These are phyloP conservation scores for Danio aesculapii DNA, from an alignment of 2,797 vertebrate genomes.

Conservation along the genomic window DNA sequence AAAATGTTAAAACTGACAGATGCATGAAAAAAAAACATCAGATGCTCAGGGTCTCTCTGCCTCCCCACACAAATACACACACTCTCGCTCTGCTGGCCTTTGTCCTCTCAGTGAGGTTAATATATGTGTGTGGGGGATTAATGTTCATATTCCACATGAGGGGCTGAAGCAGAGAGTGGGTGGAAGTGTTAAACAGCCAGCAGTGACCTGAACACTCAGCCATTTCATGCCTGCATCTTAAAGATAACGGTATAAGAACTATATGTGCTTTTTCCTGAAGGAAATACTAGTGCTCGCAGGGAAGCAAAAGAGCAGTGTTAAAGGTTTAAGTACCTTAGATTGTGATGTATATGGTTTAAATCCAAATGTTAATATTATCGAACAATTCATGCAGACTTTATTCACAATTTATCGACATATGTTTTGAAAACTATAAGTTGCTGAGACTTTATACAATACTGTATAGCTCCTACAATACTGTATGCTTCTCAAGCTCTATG, in stretches of 20 bases:
- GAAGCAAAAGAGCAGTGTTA: background rate
- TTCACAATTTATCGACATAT: no score
- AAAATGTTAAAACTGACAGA: no score
- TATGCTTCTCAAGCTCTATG: no score
- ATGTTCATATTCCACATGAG: background rate
- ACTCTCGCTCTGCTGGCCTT: background rate
- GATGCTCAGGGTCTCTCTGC: conserved; percentile 13
- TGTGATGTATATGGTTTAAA: background rate
- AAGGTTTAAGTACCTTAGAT: background rate
- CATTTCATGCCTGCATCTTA: conserved; percentile 2
- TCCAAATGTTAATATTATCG: no score
- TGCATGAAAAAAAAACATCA: conserved; percentile 3
- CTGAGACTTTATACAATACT: no score
- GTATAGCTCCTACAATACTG: no score
- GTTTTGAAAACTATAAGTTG: no score
- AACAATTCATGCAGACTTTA: no score
- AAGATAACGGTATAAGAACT: conserved; percentile 18
- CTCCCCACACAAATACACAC: conserved; percentile 32
- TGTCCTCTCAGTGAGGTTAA: conserved; percentile 4
- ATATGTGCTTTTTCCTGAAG: background rate
- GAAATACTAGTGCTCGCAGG: background rate
- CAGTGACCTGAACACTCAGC: conserved; percentile 14
- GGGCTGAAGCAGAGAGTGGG: background rate
- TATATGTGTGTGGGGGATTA: background rate
- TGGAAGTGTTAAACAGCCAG: background rate